These are phyloP conservation scores for Tinea trinotella DNA, from an alignment of 2,888 invertebrate genomes.

Conservation along the genomic window DNA sequence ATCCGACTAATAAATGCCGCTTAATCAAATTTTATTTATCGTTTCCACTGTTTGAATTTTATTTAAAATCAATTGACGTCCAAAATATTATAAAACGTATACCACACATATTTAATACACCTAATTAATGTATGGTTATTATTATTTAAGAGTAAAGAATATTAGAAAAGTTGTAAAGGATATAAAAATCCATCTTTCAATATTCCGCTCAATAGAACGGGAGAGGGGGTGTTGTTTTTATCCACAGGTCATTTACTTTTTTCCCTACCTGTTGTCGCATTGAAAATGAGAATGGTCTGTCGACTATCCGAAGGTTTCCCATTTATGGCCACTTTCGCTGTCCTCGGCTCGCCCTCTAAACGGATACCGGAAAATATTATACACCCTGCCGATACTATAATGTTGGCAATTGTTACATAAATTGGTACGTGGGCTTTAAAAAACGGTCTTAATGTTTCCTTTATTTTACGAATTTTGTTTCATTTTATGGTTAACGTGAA, in stretches of 20 bases:
- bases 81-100: not conserved
- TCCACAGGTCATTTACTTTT: conserved; percentile 11
- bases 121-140: not conserved
- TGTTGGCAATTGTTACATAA: conserved; percentile 17
- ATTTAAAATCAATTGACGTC: conserved; percentile 33
- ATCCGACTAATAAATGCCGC: conserved; percentile 64
- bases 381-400: conserved; percentile 17
- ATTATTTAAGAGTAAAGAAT: not conserved
- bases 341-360: conserved; percentile 26
- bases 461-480: conserved; percentile 5
- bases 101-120: not conserved
- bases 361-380: conserved; percentile 32
- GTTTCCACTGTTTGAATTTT: conserved; percentile 45
- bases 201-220: conserved; percentile 1
- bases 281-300: conserved; percentile 13
- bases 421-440: conserved; percentile 8
- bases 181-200: not conserved
- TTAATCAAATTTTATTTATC: conserved; percentile 31
- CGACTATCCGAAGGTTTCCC: conserved; percentile 15
- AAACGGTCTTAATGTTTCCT: conserved; percentile 9
- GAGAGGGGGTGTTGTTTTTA: not conserved
- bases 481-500: not conserved
- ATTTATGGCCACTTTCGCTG: conserved; percentile 32
- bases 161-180: no score
- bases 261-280: conserved; percentile 8